phyloP scores from a whole-genome alignment of 2,888 invertebrate genomes.

The Lissocephala sabroskyi region DNA sequence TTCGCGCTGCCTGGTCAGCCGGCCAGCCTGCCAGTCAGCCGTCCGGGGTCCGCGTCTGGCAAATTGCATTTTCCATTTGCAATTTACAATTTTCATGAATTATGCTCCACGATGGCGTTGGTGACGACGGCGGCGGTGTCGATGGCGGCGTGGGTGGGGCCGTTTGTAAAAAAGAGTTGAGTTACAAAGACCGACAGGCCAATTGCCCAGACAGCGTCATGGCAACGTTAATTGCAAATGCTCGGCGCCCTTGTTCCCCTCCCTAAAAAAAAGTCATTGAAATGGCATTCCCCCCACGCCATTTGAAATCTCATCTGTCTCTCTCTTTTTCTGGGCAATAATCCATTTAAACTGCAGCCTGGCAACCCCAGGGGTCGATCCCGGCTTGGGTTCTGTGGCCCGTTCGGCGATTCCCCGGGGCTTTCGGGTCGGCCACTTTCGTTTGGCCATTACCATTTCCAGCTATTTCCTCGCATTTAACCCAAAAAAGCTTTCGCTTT shows the following conservation, averaged over 20 bases:
- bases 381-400: not conserved
- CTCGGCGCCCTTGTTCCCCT: too few relatives aligned
- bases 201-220: slow-evolving; percentile 14
- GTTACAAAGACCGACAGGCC: not conserved
- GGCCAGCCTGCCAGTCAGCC: too few relatives aligned
- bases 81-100: not conserved
- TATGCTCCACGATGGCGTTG: too few relatives aligned
- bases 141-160: slow-evolving; percentile 29
- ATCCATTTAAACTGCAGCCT: slow-evolving; percentile 34
- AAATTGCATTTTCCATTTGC: slow-evolving; percentile 45
- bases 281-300: too few relatives aligned
- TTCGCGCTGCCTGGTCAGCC: too few relatives aligned
- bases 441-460: not conserved
- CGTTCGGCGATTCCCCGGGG: slow-evolving; percentile 28
- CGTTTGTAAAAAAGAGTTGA: slow-evolving; percentile 7
- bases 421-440: too few relatives aligned
- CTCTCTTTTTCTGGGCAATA: slow-evolving; percentile 21
- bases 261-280: too few relatives aligned
- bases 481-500: slow-evolving; percentile 19
- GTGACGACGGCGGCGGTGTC: slow-evolving; percentile 15
- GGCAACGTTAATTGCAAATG: slow-evolving; percentile 25
- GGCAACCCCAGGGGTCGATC: not conserved
- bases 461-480: slow-evolving; percentile 19
- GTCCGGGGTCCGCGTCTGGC: slow-evolving; percentile 55
- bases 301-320: too few relatives aligned